phyloP scores from a whole-genome alignment of 2,888 invertebrate species.

The Folsomia manolachei region DNA sequence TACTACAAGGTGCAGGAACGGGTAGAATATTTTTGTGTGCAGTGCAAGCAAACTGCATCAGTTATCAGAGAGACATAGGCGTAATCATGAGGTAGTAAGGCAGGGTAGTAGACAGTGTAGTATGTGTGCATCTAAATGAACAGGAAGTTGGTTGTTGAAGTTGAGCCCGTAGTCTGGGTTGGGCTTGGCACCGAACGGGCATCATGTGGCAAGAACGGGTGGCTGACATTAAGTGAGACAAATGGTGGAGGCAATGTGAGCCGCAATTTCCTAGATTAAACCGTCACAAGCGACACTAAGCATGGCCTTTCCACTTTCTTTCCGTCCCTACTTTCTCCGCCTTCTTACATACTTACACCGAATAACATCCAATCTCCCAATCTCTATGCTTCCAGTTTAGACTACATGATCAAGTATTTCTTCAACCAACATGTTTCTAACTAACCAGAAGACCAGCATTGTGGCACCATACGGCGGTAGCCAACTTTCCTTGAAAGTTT shows the following conservation, averaged over 20 bases:
- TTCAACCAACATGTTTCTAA: too few species aligned
- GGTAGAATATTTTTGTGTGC: neutral
- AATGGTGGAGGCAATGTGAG: slow-evolving; percentile 58
- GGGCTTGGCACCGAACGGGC: slow-evolving; percentile 36
- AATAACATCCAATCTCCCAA: too few species aligned
- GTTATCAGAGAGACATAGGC: neutral
- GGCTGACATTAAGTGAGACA: slow-evolving; percentile 64
- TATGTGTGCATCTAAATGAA: neutral
- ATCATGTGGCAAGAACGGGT: slow-evolving; percentile 51
- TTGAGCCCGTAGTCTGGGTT: neutral
- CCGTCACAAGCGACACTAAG: slow-evolving; percentile 57
- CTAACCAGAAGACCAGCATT: too few species aligned
- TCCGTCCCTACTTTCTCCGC: neutral
- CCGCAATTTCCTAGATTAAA: slow-evolving; percentile 67
- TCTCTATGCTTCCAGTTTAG: too few species aligned
- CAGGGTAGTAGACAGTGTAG: neutral
- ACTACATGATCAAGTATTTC: too few species aligned
- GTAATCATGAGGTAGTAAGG: neutral
- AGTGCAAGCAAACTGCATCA: too few species aligned
- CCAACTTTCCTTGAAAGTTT: too few species aligned
- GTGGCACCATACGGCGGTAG: too few species aligned
- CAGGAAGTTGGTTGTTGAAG: too few species aligned
- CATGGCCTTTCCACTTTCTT: slow-evolving; percentile 1
- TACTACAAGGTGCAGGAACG: neutral
- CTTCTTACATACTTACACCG: neutral